Evolutionary conservation across 2,888 invertebrate species (phyloP), one percentile per base, ranked within the genome.

Genomic region (Criorhina ranunculi): DNA sequence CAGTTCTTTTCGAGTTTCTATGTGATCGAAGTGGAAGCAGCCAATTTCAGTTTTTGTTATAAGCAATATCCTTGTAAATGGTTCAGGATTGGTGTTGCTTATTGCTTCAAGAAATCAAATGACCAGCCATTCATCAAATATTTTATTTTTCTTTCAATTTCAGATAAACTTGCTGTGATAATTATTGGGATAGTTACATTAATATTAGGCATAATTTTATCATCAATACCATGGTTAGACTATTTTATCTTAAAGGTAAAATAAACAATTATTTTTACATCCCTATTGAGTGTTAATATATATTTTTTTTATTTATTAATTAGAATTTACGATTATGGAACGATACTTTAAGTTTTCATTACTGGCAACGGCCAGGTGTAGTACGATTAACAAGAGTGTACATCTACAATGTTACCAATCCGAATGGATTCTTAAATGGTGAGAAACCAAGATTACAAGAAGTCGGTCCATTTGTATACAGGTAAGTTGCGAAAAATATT

Each of bases 341-440:
- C 89, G 96, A 96, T 9, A 96, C 96, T 0, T 90, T 97, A 46
- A 96, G 96, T 90, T 97, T 96, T 92, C 96, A 96, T 88, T 97
- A 97, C 91, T 97, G 97, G 97, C 96, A 97, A 89, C 95, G 95
- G 88, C 97, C 97, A 0, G 97, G 97, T 0, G 96, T 97, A 9
- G 94, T 95, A 86, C 93, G 97, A 78, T 92, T 97, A 77, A 97
- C 97, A 87, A 96, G 96, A 92, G 96, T 97, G 15, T 97, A 96
- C 90, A 96, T 97, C 89, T 97, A 96, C 93, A 97, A 97, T 92
- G 96, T 97, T 11, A 96, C 96, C 24, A 97, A 97, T 91, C 95
- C 96, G 0, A 96, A 96, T 70, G 96, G 94, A 1, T 97, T 97
- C 89, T 92, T 97, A 29, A 92, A 93, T 55, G 96, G 96, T 0